A percentile compares a stretch with the other conserved stretches of the same genome.
phyloP scores from a whole-genome alignment of 2,888 invertebrate genomes.

The Frankliniella fusca region DNA sequence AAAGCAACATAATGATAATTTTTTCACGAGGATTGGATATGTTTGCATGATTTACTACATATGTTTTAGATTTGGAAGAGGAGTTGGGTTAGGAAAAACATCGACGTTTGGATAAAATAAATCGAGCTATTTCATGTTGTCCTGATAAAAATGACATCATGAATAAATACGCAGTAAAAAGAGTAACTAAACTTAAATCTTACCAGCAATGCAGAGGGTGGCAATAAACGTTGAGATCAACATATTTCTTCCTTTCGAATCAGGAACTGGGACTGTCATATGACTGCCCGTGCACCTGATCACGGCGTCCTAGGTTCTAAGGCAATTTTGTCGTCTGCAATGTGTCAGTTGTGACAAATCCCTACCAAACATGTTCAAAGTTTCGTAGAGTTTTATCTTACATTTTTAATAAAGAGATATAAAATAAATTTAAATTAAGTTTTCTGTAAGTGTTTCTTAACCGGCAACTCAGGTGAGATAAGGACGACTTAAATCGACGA shows the following conservation, averaged over 20 bases:
- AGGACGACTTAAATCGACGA: too few species aligned
- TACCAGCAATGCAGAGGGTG: background rate
- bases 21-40: background rate
- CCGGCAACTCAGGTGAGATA: too few species aligned
- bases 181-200: background rate
- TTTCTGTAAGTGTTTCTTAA: background rate
- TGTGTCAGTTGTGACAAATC: background rate
- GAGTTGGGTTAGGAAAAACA: background rate
- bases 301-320: background rate
- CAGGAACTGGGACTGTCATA: slow-evolving; percentile 12
- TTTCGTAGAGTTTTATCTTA: too few species aligned
- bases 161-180: background rate
- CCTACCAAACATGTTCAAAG: too few species aligned
- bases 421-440: background rate
- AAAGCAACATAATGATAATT: slow-evolving; percentile 34
- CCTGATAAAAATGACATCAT: background rate
- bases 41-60: background rate
- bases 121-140: background rate
- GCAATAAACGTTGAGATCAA: background rate
- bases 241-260: background rate
- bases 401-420: background rate
- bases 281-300: slow-evolving; percentile 2
- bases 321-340: background rate
- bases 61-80: background rate
- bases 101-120: background rate